Evolutionary conservation across 2,113 vertebrate genomes (phyloP), one percentile per base, ranked within the genome.

Genomic region (Sinocyclocheilus anshuiensis): DNA sequence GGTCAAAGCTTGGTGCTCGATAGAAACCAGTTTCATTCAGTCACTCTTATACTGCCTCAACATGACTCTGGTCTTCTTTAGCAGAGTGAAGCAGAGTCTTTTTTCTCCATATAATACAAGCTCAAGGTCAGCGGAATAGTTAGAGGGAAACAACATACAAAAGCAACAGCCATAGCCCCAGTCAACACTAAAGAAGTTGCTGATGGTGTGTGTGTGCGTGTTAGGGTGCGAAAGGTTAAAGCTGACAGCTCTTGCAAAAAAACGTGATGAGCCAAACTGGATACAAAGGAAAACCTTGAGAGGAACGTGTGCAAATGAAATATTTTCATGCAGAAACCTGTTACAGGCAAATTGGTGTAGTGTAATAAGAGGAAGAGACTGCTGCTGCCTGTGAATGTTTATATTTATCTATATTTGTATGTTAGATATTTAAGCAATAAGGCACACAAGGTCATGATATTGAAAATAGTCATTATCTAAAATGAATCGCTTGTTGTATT

Each of bases 111-210:
- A 79, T 87, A 89, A 89, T 82, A 78, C 78, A 57, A 89, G 72
- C 88, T 89, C 88, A 89, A 87, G 88, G 86, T 85, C 76, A 81
- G 78, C 59, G 18, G 45, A 87, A 53, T 79, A 84, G 65, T 77
- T 89, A 4, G 63, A 84, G 82, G 42, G 81, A 83, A 81, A 55
- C 29, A 69, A 42, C 69, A 87, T 45, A 75, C 55, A 79, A 87
- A 89, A 87, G 83, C 82, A 53, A 50, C 39, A 67, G 48, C 71
- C 29, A 57, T 50, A 81, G 79, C 67, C 48, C 55, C 61, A 65
- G 74, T 82, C 78, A 83, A 81, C 15, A 48, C 69, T 84, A 42
- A 81, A 83, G 36, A 87, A 84, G 59, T 29, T 50, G 77, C 59
- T 61, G 81, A 72, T 65, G 26, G 77, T 75, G 69, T 74, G 26